Conservation (phyloP, 2,888 invertebrate genomes). For the Thysanoteuthis rhombus region DNA sequence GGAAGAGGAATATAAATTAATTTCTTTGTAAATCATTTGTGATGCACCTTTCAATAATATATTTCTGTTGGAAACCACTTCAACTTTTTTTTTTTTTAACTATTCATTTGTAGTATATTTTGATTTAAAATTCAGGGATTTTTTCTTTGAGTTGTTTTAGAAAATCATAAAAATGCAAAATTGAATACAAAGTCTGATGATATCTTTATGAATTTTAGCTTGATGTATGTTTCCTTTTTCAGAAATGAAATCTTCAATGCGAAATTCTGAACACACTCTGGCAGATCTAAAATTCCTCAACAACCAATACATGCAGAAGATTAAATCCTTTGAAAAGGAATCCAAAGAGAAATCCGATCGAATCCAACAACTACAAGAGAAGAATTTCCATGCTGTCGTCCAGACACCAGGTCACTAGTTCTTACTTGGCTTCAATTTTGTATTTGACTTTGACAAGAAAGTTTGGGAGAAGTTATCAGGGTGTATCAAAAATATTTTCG, state of each 20-base stretch:
- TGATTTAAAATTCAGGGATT: no score
- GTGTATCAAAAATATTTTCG: no score
- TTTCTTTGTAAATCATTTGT: no score
- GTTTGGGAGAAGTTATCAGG: no score
- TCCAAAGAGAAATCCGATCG: slow-evolving; percentile 72
- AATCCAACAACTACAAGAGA: slow-evolving; percentile 71
- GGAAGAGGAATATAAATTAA: no score
- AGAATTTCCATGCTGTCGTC: slow-evolving; percentile 68
- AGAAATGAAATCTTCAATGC: slow-evolving; percentile 72
- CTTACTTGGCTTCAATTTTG: background rate
- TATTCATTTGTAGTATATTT: no score
- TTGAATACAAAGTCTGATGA: background rate
- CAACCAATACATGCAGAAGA: slow-evolving; percentile 72
- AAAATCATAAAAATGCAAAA: no score
- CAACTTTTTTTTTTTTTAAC: no score
- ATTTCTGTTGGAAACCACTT: no score
- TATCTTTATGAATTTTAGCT: background rate
- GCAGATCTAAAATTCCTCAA: slow-evolving; percentile 74
- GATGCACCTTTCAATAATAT: no score
- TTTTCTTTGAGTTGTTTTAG: no score
- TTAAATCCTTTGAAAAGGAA: slow-evolving; percentile 75
- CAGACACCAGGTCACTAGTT: slow-evolving; percentile 65
- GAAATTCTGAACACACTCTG: slow-evolving; percentile 69
- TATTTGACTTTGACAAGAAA: background rate
- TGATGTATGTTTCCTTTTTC: background rate